Base-by-base conservation (phyloP, 2,888 invertebrate genomes). In the Drosophila demipolita region DNA sequence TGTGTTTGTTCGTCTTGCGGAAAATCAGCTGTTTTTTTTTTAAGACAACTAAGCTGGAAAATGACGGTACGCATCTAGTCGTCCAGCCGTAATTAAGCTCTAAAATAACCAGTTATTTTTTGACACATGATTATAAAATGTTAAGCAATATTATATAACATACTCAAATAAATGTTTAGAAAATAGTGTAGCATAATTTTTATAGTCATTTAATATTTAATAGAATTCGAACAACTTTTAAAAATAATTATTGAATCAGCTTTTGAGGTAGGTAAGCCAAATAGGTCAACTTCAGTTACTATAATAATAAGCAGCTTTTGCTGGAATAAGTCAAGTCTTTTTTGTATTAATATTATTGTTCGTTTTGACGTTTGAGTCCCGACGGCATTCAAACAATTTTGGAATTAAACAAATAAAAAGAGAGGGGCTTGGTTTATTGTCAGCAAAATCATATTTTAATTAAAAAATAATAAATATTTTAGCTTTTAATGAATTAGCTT, bases 21-120 rank as follows among this genome's bases (percentile, higher is more conserved):
- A 23, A 57, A 35, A 63, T 35, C 70, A 58, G 57, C 48, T 66
- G 72, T 26, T 60, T 53, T 17, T 26, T 42, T 42, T 32, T 53
- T 20, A 53, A 15, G 23, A 45, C 15, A 45, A 4, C 15, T 1
- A 17, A 35, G 11, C 4, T 35, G 9, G 9, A 15, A 23, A 15
- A 2, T 12, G 1, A 20, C 9, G 23, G 23, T 45, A 8, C 23
- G 23, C 45, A 23, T 20, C 20, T 15, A 45, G 15, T 15, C 15
- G 1, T 45, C 15, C 7, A 45, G 23, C 3, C 15, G 20, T 23
- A 23, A 8, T 23, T 15, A 23, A 15, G 7, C 15, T 15, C 23
- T 7, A 23, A 23, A 8, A 20, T 23, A 0, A 45, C 3, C 45
- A 23, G 7, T 1, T 23, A 6, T 15, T 23, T 15, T 8, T 45